Percentiles rank a stretch among this genome's conserved stretches.
Conservation (phyloP, 1,140 invertebrate genomes). For the Eumeta japonica region DNA sequence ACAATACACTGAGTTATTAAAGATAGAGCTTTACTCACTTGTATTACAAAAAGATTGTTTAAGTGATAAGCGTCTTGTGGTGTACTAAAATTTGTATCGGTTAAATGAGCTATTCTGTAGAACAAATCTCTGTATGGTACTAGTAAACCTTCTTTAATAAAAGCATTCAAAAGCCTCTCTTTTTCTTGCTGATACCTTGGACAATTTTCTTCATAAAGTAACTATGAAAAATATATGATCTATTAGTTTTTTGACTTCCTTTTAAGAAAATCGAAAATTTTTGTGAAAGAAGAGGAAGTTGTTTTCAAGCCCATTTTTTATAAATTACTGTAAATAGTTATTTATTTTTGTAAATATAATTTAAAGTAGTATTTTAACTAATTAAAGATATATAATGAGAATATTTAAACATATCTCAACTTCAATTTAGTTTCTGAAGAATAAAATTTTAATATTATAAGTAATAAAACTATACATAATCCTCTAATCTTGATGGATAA, state of each 20-base stretch:
- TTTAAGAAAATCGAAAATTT: too few relatives aligned
- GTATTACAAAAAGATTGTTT: slow-evolving; percentile 49
- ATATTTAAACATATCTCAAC: too few relatives aligned
- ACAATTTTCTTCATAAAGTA: slow-evolving; percentile 51
- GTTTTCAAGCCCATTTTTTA: background rate
- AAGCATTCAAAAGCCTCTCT: slow-evolving; percentile 35
- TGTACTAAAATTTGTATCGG: slow-evolving; percentile 42
- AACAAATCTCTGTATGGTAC: slow-evolving; percentile 45
- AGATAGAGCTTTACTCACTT: slow-evolving; percentile 26
- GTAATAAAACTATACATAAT: slow-evolving; percentile 35
- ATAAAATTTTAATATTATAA: background rate
- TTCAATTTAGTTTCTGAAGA: background rate
- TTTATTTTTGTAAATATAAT: background rate
- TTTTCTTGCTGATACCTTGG: slow-evolving; percentile 47
- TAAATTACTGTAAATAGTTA: background rate
- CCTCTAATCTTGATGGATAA: slow-evolving; percentile 32
- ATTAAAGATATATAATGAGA: too few relatives aligned
- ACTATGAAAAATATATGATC: slow-evolving; percentile 33
- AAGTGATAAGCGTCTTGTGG: slow-evolving; percentile 42
- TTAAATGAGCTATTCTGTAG: slow-evolving; percentile 50
- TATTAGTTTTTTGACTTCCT: too few relatives aligned
- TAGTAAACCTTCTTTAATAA: slow-evolving; percentile 37
- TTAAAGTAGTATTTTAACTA: background rate
- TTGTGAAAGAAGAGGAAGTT: too few relatives aligned
- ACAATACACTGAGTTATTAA: slow-evolving; percentile 6